phyloP scores from a whole-genome alignment of 2,888 invertebrate genomes.

The Drosophila mimetica region DNA sequence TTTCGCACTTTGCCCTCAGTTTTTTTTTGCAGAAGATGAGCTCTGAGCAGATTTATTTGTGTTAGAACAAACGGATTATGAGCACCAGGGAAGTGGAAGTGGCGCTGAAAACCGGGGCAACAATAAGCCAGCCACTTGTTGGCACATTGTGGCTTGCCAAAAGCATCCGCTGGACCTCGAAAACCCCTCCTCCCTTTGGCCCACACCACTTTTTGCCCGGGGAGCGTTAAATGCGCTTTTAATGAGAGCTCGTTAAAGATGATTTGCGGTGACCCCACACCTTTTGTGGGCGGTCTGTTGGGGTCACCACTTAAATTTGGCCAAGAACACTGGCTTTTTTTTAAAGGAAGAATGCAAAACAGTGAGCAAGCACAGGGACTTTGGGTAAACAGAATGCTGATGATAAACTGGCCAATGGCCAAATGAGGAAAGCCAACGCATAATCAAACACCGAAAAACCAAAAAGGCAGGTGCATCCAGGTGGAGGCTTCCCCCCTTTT shows the following conservation, averaged over 20 bases:
- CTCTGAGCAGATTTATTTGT: constrained; percentile 64
- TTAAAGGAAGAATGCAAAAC: constrained; percentile 35
- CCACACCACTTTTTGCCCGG: not conserved
- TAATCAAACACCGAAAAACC: constrained; percentile 69
- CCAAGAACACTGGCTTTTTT: constrained; percentile 10
- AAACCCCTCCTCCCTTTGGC: not conserved
- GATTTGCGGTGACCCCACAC: constrained; percentile 35
- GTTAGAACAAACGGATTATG: constrained; percentile 51
- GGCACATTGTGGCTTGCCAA: constrained; percentile 34
- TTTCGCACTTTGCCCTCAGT: not conserved
- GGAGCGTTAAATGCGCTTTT: constrained; percentile 50
- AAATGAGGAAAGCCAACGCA: constrained; percentile 60
- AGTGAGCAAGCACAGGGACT: constrained; percentile 3
- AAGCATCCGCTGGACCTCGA: constrained; percentile 6
- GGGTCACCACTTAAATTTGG: constrained; percentile 6
- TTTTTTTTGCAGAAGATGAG: constrained; percentile 33
- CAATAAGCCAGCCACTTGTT: constrained; percentile 61
- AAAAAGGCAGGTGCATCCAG: constrained; percentile 40
- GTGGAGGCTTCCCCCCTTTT: not conserved
- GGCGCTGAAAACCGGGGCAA: constrained; percentile 12
- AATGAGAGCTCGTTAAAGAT: constrained; percentile 54
- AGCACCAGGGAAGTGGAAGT: constrained; percentile 34
- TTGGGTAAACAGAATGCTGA: constrained; percentile 35
- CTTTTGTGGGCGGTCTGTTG: not conserved
- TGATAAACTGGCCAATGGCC: constrained; percentile 44